phyloP scores from a whole-genome alignment of 2,113 vertebrate species.

The Panthera uncia region DNA sequence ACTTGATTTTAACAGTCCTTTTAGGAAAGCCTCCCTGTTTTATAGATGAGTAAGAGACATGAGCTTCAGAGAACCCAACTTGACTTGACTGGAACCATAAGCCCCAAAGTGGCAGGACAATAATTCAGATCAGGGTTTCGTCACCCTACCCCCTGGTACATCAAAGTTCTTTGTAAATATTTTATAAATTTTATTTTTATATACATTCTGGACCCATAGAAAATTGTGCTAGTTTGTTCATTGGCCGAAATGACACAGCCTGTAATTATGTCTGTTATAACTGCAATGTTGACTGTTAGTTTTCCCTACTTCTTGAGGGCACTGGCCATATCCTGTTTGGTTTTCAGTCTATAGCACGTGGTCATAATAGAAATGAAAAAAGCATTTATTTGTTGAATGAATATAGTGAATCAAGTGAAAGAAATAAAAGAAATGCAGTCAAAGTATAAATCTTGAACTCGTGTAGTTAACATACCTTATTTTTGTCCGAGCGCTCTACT shows the following conservation, averaged over 20 bases:
- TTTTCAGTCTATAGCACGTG: neutral
- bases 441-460: neutral
- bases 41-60: neutral
- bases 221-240: neutral
- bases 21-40: neutral
- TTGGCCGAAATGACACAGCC: too few relatives aligned
- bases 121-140: neutral
- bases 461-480: neutral
- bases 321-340: neutral
- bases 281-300: neutral
- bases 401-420: neutral
- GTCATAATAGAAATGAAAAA: neutral
- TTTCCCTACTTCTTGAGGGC: neutral
- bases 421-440: neutral
- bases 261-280: accelerated
- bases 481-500: neutral
- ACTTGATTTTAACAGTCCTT: neutral
- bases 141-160: neutral
- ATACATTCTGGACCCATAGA: neutral
- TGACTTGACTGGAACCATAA: neutral
- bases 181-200: neutral
- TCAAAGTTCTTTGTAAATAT: neutral
- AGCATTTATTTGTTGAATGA: neutral
- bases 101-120: neutral
- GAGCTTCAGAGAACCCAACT: neutral